Evolutionary conservation across 2,888 invertebrate species (phyloP).

Genomic region (Bugulina stolonifera): DNA sequence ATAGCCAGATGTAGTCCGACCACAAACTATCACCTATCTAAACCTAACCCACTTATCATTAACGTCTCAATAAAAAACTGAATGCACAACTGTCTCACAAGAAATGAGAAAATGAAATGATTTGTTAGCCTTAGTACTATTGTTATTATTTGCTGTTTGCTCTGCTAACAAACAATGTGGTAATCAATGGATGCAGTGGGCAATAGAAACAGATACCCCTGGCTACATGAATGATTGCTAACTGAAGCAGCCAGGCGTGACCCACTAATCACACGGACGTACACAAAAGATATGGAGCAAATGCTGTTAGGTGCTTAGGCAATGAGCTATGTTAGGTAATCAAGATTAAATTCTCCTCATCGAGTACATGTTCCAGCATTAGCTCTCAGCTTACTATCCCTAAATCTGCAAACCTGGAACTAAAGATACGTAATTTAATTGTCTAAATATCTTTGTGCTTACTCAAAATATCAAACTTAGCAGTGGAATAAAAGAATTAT

Average conservation of each 20-base stretch:
- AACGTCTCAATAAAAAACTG: slow-evolving; percentile 5
- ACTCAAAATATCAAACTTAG: too few relatives aligned
- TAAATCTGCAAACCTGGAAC: too few relatives aligned
- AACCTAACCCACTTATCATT: slow-evolving; percentile 19
- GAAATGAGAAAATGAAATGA: background rate
- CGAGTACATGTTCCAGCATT: too few relatives aligned
- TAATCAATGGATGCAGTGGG: background rate
- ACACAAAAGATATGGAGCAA: background rate
- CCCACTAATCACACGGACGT: slow-evolving; percentile 10
- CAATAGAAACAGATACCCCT: background rate
- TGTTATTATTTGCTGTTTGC: slow-evolving; percentile 22
- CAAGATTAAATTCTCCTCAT: background rate
- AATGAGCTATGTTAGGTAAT: background rate
- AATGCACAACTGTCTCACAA: background rate
- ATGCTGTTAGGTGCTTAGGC: background rate
- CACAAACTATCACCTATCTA: too few relatives aligned
- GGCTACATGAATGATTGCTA: too few relatives aligned
- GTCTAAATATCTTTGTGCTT: too few relatives aligned
- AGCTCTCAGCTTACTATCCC: too few relatives aligned
- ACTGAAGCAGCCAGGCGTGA: slow-evolving; percentile 1
- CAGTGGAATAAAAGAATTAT: too few relatives aligned
- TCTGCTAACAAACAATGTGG: background rate
- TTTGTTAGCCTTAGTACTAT: background rate
- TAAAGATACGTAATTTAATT: too few relatives aligned
- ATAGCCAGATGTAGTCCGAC: too few relatives aligned